These are phyloP conservation scores for Phalangium opilio DNA, from an alignment of 2,888 invertebrate species.

Conservation along the genomic window DNA sequence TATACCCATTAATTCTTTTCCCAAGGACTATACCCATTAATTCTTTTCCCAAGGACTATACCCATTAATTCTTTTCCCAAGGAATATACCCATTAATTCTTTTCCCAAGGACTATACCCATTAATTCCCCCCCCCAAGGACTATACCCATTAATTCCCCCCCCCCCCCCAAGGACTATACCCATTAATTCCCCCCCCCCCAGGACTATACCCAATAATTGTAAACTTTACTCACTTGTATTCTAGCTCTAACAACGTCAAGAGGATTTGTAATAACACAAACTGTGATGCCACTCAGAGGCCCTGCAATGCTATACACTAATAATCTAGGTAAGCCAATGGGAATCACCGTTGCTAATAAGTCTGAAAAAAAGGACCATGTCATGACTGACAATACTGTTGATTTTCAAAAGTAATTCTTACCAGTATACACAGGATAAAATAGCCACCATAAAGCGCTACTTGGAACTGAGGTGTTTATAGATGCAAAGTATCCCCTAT, in stretches of 20 bases:
- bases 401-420: background rate
- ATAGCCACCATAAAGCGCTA: slow-evolving; percentile 95
- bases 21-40: too few relatives aligned
- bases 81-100: background rate
- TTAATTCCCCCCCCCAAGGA: too few relatives aligned
- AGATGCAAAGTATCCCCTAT: slow-evolving; percentile 82
- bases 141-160: too few relatives aligned
- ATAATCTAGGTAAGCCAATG: slow-evolving; percentile 56
- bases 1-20: slow-evolving; percentile 1
- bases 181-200: too few relatives aligned
- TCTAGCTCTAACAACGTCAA: slow-evolving; percentile 81
- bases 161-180: too few relatives aligned
- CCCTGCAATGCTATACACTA: slow-evolving; percentile 75
- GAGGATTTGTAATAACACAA: slow-evolving; percentile 82
- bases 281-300: slow-evolving; percentile 85
- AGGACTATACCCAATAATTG: background rate
- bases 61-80: too few relatives aligned
- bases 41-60: too few relatives aligned
- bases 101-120: too few relatives aligned
- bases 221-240: slow-evolving; percentile 49
- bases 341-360: slow-evolving; percentile 57
- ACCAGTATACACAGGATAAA: slow-evolving; percentile 90
- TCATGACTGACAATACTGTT: too few relatives aligned
- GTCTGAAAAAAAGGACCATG: slow-evolving; percentile 42
- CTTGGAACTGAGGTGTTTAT: slow-evolving; percentile 87